Conservation (phyloP, 2,113 vertebrate genomes). For the Desmodus rotundus region DNA sequence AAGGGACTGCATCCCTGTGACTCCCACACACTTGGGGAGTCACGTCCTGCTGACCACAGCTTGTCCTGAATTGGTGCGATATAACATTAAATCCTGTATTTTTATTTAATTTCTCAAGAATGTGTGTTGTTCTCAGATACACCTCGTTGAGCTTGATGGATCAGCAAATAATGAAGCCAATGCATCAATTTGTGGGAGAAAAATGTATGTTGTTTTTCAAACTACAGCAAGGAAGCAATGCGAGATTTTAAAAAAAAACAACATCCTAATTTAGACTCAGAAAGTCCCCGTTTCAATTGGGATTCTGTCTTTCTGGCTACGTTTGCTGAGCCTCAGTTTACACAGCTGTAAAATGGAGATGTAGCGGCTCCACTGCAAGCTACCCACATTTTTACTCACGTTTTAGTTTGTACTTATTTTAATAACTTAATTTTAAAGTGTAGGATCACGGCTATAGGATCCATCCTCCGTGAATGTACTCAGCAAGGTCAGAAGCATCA, state of each 20-base stretch:
- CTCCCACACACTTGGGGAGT: not conserved
- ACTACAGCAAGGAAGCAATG: not conserved
- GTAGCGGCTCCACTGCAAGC: not conserved
- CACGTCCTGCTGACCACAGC: not conserved
- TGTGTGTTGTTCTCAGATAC: not conserved
- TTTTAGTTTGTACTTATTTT: conserved; percentile 12
- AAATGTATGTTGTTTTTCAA: not conserved
- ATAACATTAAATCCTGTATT: not conserved
- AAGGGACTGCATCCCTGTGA: not conserved
- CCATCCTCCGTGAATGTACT: not conserved
- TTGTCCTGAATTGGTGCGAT: not conserved
- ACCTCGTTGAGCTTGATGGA: not conserved
- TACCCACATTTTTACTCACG: not conserved
- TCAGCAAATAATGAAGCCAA: not conserved
- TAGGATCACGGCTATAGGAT: not conserved
- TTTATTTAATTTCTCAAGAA: conserved; percentile 16
- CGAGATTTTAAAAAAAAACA: not conserved
- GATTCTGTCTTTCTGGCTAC: not conserved
- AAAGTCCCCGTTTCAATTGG: not conserved
- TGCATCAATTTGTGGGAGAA: not conserved
- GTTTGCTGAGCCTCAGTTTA: not conserved
- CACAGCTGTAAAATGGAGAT: not conserved
- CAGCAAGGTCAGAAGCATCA: not conserved
- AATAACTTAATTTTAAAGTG: conserved; percentile 24
- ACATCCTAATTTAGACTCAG: not conserved